Base-by-base conservation (phyloP, 2,113 vertebrate genomes). In the Gymnarchus niloticus region DNA sequence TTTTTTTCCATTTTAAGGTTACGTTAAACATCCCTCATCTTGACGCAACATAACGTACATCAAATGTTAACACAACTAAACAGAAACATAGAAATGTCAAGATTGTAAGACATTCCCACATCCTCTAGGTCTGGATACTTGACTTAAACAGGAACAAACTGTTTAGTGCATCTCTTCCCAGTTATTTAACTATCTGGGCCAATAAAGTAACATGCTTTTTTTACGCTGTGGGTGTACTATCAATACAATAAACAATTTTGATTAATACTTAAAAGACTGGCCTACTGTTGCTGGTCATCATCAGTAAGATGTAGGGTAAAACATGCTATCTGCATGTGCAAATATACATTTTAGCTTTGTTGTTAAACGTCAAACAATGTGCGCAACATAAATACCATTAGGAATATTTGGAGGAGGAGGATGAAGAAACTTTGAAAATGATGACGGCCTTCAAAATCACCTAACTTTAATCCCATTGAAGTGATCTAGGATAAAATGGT, bases 91-190 rank as follows among this genome's bases (percentile, higher is more conserved):
- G 51, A 56, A 44, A 80, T 25, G 77, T 23, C n/a, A 19, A n/a
- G 80, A 25, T 2, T 82, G n/a, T n/a, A 54, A 19, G 49, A 54
- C 80, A 82, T 54, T 54, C 80, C 17, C 51, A 81, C 51, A 44
- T 78, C 76, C 76, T 48, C 76, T 78, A 78, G 76, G 44, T 48
- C 44, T n/a, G 76, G 44, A 77, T 23, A 17, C 23, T 59, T 56
- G 33, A 57, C 33, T 83, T 83, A 49, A 83, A 56, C 51, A 56
- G 81, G 81, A 83, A 83, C 81, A 83, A 83, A 83, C 54, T 59
- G 82, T 83, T 83, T 83, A 83, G 33, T 21, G 23, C 12, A 46
- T 37, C 52, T 51, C 56, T 46, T 54, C 33, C 82, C 54, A 83
- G 56, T 41, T 83, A 83, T 57, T 56, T 59, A 83, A 21, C 52